phyloP scores from a whole-genome alignment of 2,888 invertebrate genomes.

The Allophyes oxyacanthae region DNA sequence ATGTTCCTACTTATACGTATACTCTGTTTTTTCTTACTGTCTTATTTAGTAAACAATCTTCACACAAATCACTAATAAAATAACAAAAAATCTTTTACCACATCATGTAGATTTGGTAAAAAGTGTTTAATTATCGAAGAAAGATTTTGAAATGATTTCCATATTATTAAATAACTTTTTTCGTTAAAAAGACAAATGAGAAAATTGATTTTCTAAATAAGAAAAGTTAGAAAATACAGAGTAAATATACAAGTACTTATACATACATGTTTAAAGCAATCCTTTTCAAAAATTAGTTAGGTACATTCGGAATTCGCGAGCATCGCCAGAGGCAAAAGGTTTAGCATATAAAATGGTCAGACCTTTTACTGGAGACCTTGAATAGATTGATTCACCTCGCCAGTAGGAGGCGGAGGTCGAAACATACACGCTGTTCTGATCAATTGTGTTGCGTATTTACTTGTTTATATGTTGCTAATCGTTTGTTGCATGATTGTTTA shows the following conservation, averaged over 20 bases:
- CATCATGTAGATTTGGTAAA: too few relatives aligned
- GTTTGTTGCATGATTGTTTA: not conserved
- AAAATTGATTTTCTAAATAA: too few relatives aligned
- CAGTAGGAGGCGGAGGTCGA: conserved; percentile 73
- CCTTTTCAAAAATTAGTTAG: conserved; percentile 25
- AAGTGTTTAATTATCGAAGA: too few relatives aligned
- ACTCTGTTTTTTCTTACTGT: too few relatives aligned
- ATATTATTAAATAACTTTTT: too few relatives aligned
- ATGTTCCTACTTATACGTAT: too few relatives aligned
- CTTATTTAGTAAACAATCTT: too few relatives aligned
- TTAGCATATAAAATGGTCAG: conserved; percentile 66
- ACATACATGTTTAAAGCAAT: conserved; percentile 1
- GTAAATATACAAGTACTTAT: too few relatives aligned
- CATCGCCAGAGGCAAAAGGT: conserved; percentile 32
- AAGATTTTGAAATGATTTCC: too few relatives aligned
- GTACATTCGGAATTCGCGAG: conserved; percentile 32
- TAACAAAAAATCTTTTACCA: too few relatives aligned
- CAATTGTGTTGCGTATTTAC: conserved; percentile 18
- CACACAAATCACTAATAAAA: too few relatives aligned
- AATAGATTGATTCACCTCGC: conserved; percentile 83
- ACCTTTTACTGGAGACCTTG: conserved; percentile 81
- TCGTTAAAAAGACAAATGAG: too few relatives aligned
- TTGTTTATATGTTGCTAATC: conserved; percentile 16
- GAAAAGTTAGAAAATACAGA: not conserved
- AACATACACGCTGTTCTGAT: conserved; percentile 34